Evolutionary conservation across 2,113 vertebrate genomes (phyloP).

Genomic region (Dicentrarchus labrax): DNA sequence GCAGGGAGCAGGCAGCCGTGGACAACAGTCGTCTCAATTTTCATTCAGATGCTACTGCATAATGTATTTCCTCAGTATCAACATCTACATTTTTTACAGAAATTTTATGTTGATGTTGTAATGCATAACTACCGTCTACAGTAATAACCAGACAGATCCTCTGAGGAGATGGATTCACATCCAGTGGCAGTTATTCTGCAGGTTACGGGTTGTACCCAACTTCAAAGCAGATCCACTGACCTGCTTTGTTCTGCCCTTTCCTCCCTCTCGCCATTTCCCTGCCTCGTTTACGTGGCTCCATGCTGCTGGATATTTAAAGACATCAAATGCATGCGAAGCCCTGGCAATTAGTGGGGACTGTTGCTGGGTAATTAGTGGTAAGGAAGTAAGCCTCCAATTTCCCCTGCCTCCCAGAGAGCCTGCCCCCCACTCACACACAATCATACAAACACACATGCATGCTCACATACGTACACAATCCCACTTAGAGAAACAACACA

Average conservation of each 20-base stretch:
- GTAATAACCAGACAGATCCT: not conserved
- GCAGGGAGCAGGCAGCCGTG: not conserved
- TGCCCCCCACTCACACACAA: not conserved
- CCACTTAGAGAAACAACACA: constrained; percentile 12
- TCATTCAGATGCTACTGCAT: not conserved
- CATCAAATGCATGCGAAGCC: constrained; percentile 47
- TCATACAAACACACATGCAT: not conserved
- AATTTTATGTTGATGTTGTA: not conserved
- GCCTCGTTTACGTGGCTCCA: constrained; percentile 25
- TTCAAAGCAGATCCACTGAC: constrained; percentile 54
- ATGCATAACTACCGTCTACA: not conserved
- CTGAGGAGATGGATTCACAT: not conserved
- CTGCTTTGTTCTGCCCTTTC: constrained; percentile 40
- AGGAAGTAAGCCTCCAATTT: constrained; percentile 58
- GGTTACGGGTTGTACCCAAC: constrained; percentile 17
- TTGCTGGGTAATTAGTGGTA: constrained; percentile 75
- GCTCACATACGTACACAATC: not conserved
- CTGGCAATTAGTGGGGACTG: constrained; percentile 68
- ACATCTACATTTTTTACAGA: not conserved
- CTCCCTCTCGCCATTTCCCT: not conserved
- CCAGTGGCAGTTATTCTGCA: constrained; percentile 37
- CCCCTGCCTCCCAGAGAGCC: constrained; percentile 19
- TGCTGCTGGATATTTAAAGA: constrained; percentile 65
- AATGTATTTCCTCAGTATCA: not conserved
- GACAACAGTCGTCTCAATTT: not conserved